These are phyloP conservation scores for Oreotrochilus melanogaster DNA, from an alignment of 2,113 vertebrate species.

Conservation along the genomic window DNA sequence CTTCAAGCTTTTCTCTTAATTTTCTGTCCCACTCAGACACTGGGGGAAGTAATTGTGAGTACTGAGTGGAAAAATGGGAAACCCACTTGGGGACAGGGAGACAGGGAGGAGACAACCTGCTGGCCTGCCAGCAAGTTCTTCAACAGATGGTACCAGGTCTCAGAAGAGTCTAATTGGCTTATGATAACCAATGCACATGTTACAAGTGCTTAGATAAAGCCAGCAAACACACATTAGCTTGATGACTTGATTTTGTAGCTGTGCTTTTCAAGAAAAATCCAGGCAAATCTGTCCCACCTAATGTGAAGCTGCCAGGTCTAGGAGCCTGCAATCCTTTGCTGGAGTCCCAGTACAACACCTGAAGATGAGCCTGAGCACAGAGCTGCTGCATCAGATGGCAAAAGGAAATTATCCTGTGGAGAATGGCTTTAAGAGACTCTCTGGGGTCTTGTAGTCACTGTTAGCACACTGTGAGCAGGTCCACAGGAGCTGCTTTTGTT, in stretches of 20 bases:
- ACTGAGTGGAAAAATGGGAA: not conserved
- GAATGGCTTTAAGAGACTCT: not conserved
- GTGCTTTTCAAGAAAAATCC: not conserved
- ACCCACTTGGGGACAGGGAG: not conserved
- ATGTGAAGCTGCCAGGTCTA: not conserved
- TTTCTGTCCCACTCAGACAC: not conserved
- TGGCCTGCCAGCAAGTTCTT: not conserved
- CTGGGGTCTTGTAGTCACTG: not conserved
- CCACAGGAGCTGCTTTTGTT: not conserved
- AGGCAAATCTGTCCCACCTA: not conserved
- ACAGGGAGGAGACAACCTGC: not conserved
- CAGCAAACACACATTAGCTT: not conserved
- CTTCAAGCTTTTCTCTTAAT: not conserved
- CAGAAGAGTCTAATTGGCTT: slow-evolving; percentile 38
- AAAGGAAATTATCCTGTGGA: not conserved
- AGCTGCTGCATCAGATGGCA: not conserved
- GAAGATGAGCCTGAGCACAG: not conserved
- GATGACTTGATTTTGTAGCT: slow-evolving; percentile 14
- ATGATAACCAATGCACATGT: not conserved
- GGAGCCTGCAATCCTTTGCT: not conserved
- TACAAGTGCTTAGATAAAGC: not conserved
- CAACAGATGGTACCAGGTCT: slow-evolving; percentile 37
- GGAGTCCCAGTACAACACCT: not conserved
- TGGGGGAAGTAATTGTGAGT: not conserved
- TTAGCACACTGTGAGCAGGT: not conserved